Evolutionary conservation across 2,797 vertebrate genomes (phyloP).

Genomic region (Numenius phaeopus): DNA sequence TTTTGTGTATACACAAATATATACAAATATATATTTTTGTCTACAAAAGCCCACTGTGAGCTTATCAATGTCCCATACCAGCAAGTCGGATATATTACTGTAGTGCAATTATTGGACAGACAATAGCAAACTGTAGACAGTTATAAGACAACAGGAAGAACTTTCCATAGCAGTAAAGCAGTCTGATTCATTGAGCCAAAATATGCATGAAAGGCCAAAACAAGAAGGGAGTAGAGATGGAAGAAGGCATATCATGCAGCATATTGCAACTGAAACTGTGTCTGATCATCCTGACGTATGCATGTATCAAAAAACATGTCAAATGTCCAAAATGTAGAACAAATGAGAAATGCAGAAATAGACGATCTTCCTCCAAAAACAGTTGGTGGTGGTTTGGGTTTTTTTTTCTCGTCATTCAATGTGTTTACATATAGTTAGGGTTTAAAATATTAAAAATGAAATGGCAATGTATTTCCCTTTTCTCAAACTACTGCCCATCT

Average conservation of each 20-base stretch:
- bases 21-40: neutral
- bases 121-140: neutral
- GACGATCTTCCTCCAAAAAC: neutral
- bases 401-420: neutral
- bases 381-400: accelerated
- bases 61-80: accelerated
- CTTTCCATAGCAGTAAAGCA: neutral
- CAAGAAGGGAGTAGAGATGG: neutral
- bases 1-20: neutral
- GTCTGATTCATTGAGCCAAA: neutral
- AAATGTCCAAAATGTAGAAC: neutral
- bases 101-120: neutral
- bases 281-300: accelerated
- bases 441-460: neutral
- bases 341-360: neutral
- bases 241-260: neutral
- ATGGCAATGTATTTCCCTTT: neutral
- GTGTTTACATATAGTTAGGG: neutral
- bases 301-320: neutral
- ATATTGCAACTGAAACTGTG: neutral
- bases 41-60: neutral
- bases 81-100: neutral
- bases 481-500: neutral
- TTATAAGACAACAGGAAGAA: neutral
- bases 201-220: neutral